These are phyloP conservation scores for Entomobrya proxima DNA, from an alignment of 2,888 invertebrate genomes.

Conservation along the genomic window DNA sequence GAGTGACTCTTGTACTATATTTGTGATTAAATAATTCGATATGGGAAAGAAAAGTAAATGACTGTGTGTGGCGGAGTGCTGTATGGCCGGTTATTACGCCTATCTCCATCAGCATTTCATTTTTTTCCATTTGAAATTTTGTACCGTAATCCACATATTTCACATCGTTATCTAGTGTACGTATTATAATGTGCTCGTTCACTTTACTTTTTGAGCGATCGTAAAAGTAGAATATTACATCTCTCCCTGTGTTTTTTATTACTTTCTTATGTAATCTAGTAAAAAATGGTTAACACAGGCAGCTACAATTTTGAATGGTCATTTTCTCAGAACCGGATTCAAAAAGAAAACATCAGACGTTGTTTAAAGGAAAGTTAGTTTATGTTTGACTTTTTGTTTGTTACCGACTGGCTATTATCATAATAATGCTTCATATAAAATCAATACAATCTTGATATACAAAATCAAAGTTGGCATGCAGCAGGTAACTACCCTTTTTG, in stretches of 20 bases:
- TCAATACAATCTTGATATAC: slow-evolving; percentile 16
- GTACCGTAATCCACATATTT: slow-evolving; percentile 53
- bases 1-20: neutral
- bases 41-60: neutral
- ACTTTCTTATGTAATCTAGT: neutral
- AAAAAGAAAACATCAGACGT: neutral
- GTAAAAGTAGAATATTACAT: neutral
- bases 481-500: slow-evolving; percentile 5
- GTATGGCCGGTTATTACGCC: slow-evolving; percentile 36
- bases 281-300: slow-evolving; percentile 3
- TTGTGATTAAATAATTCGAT: neutral
- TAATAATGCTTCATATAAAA: slow-evolving; percentile 22
- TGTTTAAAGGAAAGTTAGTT: neutral
- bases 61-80: neutral
- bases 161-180: slow-evolving; percentile 34
- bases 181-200: slow-evolving; percentile 12
- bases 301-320: slow-evolving; percentile 2
- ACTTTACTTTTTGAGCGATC: neutral
- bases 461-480: slow-evolving; percentile 10
- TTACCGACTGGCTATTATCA: no score
- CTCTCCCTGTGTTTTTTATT: neutral
- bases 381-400: neutral
- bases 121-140: neutral
- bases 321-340: slow-evolving; percentile 32
- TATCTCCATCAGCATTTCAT: slow-evolving; percentile 4